Percentiles rank a stretch among this genome's conserved stretches.
phyloP scores from a whole-genome alignment of 2,797 vertebrate genomes.

The Lithobates pipiens region DNA sequence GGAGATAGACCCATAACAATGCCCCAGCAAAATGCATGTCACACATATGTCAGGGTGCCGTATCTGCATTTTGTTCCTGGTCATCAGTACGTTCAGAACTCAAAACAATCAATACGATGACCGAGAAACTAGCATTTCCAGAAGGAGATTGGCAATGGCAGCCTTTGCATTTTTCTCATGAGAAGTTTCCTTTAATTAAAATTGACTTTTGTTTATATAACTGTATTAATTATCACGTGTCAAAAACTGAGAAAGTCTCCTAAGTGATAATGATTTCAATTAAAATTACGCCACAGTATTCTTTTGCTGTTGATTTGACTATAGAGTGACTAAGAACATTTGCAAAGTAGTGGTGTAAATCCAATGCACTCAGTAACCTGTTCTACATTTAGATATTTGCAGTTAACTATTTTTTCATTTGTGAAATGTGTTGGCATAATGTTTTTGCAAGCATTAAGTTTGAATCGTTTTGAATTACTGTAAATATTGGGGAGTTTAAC shows the following conservation, averaged over 20 bases:
- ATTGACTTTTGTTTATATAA: neutral
- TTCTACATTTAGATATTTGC: constrained; percentile 14
- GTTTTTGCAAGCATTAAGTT: neutral
- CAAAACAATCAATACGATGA: neutral
- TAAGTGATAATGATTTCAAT: constrained; percentile 27
- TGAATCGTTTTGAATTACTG: neutral
- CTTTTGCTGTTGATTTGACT: neutral
- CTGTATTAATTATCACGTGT: neutral
- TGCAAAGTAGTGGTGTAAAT: constrained; percentile 3
- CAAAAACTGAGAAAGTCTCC: neutral
- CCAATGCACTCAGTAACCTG: neutral
- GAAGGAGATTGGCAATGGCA: neutral
- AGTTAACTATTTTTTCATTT: neutral
- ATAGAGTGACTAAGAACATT: neutral
- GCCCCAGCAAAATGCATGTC: too few relatives aligned
- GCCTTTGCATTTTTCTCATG: neutral
- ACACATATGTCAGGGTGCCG: too few relatives aligned
- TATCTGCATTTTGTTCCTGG: too few relatives aligned
- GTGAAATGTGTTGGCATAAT: neutral
- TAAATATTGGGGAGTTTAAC: neutral
- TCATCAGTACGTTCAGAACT: too few relatives aligned
- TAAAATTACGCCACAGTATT: constrained; percentile 8
- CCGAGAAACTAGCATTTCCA: neutral
- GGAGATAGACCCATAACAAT: too few relatives aligned
- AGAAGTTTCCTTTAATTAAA: neutral